Percentiles rank a stretch among this genome's conserved stretches.
These are phyloP conservation scores for Sylvia atricapilla DNA, from an alignment of 2,113 vertebrate species.

Conservation along the genomic window DNA sequence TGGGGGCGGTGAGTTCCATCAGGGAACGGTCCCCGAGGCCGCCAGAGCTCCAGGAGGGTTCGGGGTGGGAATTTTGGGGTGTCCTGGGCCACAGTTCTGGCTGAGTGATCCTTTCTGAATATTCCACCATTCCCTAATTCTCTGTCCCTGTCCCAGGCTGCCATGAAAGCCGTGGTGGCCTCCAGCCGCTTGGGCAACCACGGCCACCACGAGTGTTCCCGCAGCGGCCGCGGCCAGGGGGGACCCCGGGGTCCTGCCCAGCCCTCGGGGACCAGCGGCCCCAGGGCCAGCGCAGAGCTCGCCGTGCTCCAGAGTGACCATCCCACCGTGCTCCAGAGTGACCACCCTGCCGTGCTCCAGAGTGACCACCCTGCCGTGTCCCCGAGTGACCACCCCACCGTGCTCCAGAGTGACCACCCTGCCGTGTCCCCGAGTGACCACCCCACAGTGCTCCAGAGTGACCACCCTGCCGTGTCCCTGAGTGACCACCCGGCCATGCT, in stretches of 20 bases:
- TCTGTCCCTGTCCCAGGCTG: constrained; percentile 71
- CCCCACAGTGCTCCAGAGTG: neutral
- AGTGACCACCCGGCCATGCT: neutral
- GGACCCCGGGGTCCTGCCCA: neutral
- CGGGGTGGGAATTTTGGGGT: neutral
- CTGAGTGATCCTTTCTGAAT: accelerated
- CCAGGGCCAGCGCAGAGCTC: accelerated
- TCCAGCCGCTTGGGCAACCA: constrained; percentile 78
- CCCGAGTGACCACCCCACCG: neutral
- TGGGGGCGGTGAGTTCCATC: neutral
- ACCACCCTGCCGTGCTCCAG: neutral
- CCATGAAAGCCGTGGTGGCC: constrained; percentile 86
- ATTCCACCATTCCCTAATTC: neutral
- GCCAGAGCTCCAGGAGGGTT: neutral
- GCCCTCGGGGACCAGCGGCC: accelerated
- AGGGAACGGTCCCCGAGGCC: neutral
- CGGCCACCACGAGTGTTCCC: constrained; percentile 76
- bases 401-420: neutral
- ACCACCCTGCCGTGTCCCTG: neutral
- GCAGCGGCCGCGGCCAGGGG: constrained; percentile 54
- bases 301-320: too few relatives aligned
- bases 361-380: neutral
- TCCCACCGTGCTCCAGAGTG: too few relatives aligned
- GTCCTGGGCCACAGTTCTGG: neutral
- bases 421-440: neutral